phyloP scores from a whole-genome alignment of 2,113 vertebrate genomes.

The Hystrix brachyura region DNA sequence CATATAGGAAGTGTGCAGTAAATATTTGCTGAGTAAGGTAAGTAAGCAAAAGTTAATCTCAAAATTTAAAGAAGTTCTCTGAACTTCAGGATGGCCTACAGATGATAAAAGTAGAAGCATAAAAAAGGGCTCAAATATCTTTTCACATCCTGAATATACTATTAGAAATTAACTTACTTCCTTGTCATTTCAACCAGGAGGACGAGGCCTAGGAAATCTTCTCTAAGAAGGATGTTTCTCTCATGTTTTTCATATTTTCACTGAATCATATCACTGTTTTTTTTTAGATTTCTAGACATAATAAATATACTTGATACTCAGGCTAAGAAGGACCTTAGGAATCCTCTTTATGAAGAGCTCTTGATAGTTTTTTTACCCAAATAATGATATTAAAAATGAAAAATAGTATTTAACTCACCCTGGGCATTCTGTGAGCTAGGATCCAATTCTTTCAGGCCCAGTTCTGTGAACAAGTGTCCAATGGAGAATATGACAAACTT shows the following conservation, averaged over 20 bases:
- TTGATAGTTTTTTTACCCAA: background rate
- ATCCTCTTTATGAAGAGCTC: conserved; percentile 52
- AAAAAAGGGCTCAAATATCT: background rate
- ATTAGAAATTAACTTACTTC: background rate
- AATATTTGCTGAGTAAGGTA: background rate
- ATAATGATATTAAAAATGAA: background rate
- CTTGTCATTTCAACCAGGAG: background rate
- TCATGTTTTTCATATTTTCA: background rate
- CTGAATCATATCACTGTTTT: background rate
- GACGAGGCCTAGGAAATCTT: background rate
- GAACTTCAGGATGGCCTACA: background rate
- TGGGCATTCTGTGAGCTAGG: background rate
- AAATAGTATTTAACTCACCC: background rate
- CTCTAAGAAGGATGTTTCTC: background rate
- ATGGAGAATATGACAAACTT: background rate
- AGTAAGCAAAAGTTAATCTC: conserved; percentile 7
- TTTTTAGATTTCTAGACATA: conserved; percentile 21
- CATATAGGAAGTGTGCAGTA: background rate
- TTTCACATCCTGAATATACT: background rate
- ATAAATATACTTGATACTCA: conserved; percentile 26
- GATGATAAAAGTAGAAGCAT: conserved; percentile 32
- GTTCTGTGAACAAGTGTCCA: background rate
- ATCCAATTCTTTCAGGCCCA: background rate
- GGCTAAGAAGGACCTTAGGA: background rate
- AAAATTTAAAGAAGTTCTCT: background rate